Conservation (phyloP, 2,113 vertebrate species). For the Dicentrarchus labrax region DNA sequence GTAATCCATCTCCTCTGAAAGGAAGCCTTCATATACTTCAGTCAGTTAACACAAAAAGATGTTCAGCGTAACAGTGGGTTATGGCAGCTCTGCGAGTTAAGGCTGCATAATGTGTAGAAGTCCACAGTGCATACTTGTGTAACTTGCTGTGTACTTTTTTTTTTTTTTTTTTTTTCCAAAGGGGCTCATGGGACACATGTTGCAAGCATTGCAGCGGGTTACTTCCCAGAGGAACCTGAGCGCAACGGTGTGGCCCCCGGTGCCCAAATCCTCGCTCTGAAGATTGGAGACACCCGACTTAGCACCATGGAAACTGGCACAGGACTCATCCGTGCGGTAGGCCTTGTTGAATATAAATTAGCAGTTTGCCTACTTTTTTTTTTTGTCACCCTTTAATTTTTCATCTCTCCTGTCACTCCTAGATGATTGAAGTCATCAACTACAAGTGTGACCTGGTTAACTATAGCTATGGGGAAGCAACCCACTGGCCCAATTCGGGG, state of each 20-base stretch:
- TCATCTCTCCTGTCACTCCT: conserved; percentile 44
- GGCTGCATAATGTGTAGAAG: not conserved
- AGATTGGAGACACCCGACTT: conserved; percentile 96
- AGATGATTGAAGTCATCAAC: conserved; percentile 99
- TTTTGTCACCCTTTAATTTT: not conserved
- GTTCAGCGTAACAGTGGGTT: not conserved
- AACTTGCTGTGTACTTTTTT: not conserved
- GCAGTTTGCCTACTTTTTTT: not conserved
- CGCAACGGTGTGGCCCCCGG: conserved; percentile 95
- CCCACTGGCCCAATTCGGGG: conserved; percentile 99
- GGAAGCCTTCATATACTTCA: not conserved
- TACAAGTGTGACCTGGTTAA: conserved; percentile 99
- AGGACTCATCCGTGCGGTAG: conserved; percentile 95
- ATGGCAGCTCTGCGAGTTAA: not conserved
- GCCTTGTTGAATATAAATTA: not conserved
- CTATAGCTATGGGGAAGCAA: conserved; percentile 98
- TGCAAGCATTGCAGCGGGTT: conserved; percentile 97
- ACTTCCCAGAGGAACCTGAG: conserved; percentile 96
- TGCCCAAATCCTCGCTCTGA: conserved; percentile 95
- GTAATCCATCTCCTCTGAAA: not conserved
- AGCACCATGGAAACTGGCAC: conserved; percentile 99
- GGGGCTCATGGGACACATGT: conserved; percentile 98
- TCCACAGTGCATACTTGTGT: not conserved
- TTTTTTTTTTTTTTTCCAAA: conserved; percentile 63
- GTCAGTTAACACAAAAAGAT: not conserved